Base-by-base conservation (phyloP, 1,140 invertebrate genomes). In the Diprion similis region DNA sequence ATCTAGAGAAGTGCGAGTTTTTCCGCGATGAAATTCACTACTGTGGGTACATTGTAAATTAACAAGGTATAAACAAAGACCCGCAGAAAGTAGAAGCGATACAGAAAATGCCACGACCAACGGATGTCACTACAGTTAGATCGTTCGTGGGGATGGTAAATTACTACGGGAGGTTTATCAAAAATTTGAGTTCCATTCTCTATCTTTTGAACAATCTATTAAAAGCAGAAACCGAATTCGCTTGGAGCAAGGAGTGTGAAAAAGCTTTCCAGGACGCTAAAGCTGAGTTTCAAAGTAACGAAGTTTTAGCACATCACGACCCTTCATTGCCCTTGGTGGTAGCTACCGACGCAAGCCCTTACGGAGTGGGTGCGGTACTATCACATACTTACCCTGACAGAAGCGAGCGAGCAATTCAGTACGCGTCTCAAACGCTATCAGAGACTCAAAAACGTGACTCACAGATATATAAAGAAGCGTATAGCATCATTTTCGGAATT, bases 281-380 rank as follows among this genome's bases (percentile, higher is more conserved):
- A 79, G 48, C 68, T 64, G 17, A 73, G 10, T 70, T 86, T 15
- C 71, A 59, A 46, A 69, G 71, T 10, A 73, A 80, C 70, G 79
- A 79, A 8, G 46, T 83, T 46, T 68, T 86, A 46, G 75, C 72
- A 51, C 80, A 82, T 76, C 85, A 75, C 67, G 76, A 86, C 59
- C 72, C 78, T 10, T 71, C 71, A 9, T 71, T 69, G 19, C 73
- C 74, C 0, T 80, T 85, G 46, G 72, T 79, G 48, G 71, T 87
- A 37, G 75, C 78, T 24, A 82, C 81, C 17, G 85, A 88, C 77
- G 80, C 80, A 46, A 80, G 76, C 73, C 77, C 75, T 9, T 82
- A 81, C 68, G 87, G 83, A 9, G 75, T 89, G 66, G 86, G 85
- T 45, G 82, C 83, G 19, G 81, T 87, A 1, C 71, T 89, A 10